Conservation (phyloP, 2,888 invertebrate species). For the Camptogramma bilineatum region DNA sequence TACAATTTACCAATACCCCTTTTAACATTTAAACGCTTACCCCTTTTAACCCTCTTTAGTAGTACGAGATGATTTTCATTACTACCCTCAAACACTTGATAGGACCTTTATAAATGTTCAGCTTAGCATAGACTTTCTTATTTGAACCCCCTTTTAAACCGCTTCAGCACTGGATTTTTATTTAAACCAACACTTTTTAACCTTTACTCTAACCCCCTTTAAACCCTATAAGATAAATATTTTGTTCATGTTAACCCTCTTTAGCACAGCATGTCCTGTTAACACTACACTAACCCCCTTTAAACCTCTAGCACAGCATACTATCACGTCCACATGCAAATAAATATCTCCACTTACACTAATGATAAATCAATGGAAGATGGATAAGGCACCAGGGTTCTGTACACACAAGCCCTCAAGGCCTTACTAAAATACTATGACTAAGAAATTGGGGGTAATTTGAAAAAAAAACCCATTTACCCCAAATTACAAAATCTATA, state of each 20-base stretch:
- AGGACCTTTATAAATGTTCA: not conserved
- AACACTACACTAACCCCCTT: not conserved
- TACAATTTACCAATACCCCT: not conserved
- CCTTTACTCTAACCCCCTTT: not conserved
- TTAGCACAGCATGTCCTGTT: not conserved
- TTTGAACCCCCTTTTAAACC: not conserved
- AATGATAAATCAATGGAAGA: conserved; percentile 58
- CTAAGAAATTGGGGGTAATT: not conserved
- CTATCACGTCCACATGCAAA: conserved; percentile 42
- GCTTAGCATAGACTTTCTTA: not conserved
- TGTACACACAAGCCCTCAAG: conserved; percentile 35
- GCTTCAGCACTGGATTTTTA: too few relatives aligned
- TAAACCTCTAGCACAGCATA: conserved; percentile 14
- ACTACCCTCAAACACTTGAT: not conserved
- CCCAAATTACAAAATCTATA: not conserved
- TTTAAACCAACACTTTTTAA: too few relatives aligned
- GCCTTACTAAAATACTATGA: conserved; percentile 11
- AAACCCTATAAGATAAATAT: not conserved
- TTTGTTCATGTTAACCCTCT: too few relatives aligned
- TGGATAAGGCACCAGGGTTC: conserved; percentile 71
- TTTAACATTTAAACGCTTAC: not conserved
- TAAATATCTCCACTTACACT: conserved; percentile 47
- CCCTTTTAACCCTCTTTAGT: not conserved
- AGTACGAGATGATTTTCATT: too few relatives aligned
- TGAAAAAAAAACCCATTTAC: not conserved